Base-by-base conservation (phyloP, 30 jellyfish, hydroid and myxozoan species). In the Haliclystus octoradiatus region DNA sequence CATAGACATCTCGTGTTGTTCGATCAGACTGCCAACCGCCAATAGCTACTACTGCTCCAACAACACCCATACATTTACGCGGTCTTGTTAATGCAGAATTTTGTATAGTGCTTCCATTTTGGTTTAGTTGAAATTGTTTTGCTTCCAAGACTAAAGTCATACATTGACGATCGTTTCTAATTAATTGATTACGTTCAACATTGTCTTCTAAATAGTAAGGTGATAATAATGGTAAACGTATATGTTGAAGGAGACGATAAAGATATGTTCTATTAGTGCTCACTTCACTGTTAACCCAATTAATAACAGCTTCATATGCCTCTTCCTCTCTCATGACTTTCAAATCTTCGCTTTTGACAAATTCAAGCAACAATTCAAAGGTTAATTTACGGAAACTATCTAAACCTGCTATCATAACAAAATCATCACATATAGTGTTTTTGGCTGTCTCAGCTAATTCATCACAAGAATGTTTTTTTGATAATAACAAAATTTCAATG, bases 21-120 rank as follows among this genome's bases (percentile, higher is more conserved):
- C 67, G 33, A 2, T 76, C 90, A 27, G 75, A 75, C 40, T 60
- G 84, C 95, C 95, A 88, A 19, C 97, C 97, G 1, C 97, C 97
- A 62, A 88, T 85, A 27, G 92, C 61, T 1, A 88, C 93, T 0
- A 88, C 71, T 13, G 94, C 87, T 84, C 93, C 74, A 2, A 88
- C 97, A 14, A 81, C 94, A 35, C 94, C 97, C 97, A 88, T 88
- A 33, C 79, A 88, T 34, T 76, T 81, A 33, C 97, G 71, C 31
- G 97, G 97, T 32, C 85, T 65, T 69, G 93, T 65, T 53, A 77
- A 50, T 19, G 52, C 51, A 29, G 83, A 49, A 31, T 75, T 81
- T 28, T 61, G 62, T 33, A 52, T 82, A 26, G 78, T 62, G 34
- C 94, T 73, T 31, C 52, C 84, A n/a, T 80, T 51, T 32, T 84